Base-by-base conservation (phyloP, 1,140 invertebrate species). In the Nasonia vitripennis region DNA sequence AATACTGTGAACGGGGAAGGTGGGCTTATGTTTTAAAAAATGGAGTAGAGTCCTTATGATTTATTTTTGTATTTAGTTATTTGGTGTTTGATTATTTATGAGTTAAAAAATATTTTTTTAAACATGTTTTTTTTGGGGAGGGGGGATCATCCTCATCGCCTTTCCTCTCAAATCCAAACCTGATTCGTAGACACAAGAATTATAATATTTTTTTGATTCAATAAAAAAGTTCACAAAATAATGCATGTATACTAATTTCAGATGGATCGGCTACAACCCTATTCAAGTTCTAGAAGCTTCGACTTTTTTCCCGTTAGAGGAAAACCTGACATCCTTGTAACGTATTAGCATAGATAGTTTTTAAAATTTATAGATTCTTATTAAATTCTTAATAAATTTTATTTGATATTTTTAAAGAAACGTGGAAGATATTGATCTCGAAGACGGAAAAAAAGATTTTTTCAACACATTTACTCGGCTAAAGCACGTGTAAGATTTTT, bases 381-480 rank as follows among this genome's bases (percentile, higher is more conserved):
- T 37, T 37, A 10, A n/a, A 80, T 68, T 79, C 14, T 14, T 68
- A 70, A 6, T 62, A n/a, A 34, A 77, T 41, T 74, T 41, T 87
- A 86, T 86, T 80, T 85, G 17, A 62, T 62, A 20, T 55, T 84
- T 88, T 91, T 90, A 71, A 84, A 95, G 94, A 51, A 88, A 90
- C 27, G 79, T 95, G 0, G 94, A 95, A 79, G 94, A 94, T 31
- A 96, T 96, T 77, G 91, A 94, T 9, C 93, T 95, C 48, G 90
- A 94, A 27, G 89, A 94, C 77, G 93, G 95, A 0, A 91, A 95
- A 62, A 94, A 94, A 74, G 89, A 93, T 68, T 93, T 94, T 20
- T 94, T 96, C 71, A 89, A 93, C 55, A 85, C 87, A 4, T 92
- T 96, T 83, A 81, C 84, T 0, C 93, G 93, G 11, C 90, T 96